Base-by-base conservation (phyloP, 2,888 invertebrate genomes). In the Limnephilus marmoratus region DNA sequence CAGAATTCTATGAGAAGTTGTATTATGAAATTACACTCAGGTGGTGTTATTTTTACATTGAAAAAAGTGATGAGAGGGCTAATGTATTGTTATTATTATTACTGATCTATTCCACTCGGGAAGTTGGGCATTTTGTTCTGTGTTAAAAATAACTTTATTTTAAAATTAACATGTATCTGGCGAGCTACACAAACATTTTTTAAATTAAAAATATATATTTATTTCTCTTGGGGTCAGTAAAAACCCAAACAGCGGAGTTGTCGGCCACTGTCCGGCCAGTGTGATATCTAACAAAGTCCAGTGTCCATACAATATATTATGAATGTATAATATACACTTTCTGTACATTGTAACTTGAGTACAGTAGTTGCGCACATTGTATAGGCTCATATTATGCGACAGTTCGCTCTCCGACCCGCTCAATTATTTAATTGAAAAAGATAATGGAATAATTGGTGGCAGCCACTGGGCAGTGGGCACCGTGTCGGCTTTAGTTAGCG, bases 391-490 rank as follows among this genome's bases (percentile, higher is more conserved):
- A n/a, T 68, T 68, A 68, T 68, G 68, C 24, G 68, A 68, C 68
- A n/a, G 68, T 68, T 85, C 53, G 31, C 91, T 37, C 81, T 53
- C 90, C 37, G 81, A 89, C 91, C 90, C 83, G 90, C 90, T 93
- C 93, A 93, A 93, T 93, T 93, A 93, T 93, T 92, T 93, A 93
- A 93, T 93, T 93, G 93, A 93, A 91, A 91, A 91, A 83, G 91
- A 93, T 93, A 93, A 93, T 93, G 93, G 93, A 92, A 92, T 93
- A 93, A 93, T 93, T 93, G 93, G 92, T 93, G 82, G 90, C 49
- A 81, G 89, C 80, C 91, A 53, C 87, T 53, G 86, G 29, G 88
- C 31, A 31, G 31, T 31, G 31, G 29, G 88, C 18, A 53, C 85
- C 13, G 86, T 86, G 81, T 18, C 81, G 41, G 80, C 41, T 89